These are phyloP conservation scores for Galendromus occidentalis DNA, from an alignment of 1,140 invertebrate species.

Conservation along the genomic window DNA sequence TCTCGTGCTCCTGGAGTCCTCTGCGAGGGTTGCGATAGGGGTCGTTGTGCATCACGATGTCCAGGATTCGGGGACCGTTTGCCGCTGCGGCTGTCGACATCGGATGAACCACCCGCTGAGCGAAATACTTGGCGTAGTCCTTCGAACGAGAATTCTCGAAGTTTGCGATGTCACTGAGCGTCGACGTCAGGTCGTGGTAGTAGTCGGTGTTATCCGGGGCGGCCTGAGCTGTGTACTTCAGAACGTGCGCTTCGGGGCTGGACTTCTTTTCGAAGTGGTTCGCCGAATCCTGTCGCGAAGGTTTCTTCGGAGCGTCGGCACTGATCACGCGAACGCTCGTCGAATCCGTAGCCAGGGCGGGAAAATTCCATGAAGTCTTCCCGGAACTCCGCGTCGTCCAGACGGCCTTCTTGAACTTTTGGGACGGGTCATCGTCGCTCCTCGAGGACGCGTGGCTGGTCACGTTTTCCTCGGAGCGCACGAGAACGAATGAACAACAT, in stretches of 20 bases:
- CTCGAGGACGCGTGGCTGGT: not conserved
- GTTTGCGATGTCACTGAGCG: not conserved
- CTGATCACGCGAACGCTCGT: not conserved
- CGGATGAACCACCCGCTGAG: not conserved
- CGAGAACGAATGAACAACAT: not conserved
- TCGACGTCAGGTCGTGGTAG: not conserved
- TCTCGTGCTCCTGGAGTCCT: not conserved
- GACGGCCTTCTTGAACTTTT: not conserved
- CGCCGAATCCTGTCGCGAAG: not conserved
- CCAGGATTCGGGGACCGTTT: not conserved
- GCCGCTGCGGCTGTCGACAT: not conserved
- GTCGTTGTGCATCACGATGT: conserved; percentile 2
- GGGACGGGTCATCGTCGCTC: not conserved
- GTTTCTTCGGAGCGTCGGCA: not conserved
- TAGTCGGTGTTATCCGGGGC: not conserved
- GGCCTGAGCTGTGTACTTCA: not conserved
- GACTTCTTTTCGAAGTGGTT: not conserved
- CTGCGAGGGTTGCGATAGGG: not conserved
- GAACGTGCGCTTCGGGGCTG: not conserved
- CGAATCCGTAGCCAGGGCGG: not conserved
- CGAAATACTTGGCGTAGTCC: not conserved
- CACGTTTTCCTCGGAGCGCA: not conserved
- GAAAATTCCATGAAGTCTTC: not conserved
- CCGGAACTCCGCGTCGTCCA: not conserved
- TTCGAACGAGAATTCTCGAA: not conserved